Conservation (phyloP, 2,113 vertebrate genomes). For the Toxostoma redivivum region DNA sequence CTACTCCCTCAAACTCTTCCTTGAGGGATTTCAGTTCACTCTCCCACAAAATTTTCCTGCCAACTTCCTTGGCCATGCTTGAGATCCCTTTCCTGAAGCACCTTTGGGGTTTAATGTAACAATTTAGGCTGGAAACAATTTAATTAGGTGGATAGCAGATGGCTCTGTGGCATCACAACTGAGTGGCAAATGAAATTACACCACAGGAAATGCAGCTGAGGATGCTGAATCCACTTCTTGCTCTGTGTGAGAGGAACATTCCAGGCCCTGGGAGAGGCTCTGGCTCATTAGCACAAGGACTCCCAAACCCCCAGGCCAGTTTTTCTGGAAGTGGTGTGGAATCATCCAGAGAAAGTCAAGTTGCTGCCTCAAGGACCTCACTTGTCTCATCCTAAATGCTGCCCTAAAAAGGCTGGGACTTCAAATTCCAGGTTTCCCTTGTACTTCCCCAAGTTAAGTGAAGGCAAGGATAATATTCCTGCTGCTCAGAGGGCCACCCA, state of each 20-base stretch:
- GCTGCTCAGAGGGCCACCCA: background rate
- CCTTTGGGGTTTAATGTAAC: background rate
- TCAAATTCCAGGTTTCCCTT: background rate
- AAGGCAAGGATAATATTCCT: background rate
- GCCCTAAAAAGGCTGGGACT: background rate
- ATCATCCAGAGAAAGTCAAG: background rate
- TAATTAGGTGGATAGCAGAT: conserved; percentile 25
- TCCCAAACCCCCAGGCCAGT: conserved; percentile 12
- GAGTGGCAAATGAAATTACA: conserved; percentile 14
- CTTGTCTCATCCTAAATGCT: background rate
- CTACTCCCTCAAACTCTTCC: background rate
- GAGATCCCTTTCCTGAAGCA: background rate
- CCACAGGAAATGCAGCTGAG: background rate
- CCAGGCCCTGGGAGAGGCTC: background rate
- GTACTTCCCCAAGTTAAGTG: background rate
- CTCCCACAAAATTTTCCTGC: background rate
- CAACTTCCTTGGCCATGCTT: background rate
- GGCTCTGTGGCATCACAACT: background rate
- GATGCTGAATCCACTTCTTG: background rate
- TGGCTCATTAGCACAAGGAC: conserved; percentile 1
- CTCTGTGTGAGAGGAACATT: background rate
- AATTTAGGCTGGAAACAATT: background rate
- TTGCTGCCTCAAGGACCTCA: background rate
- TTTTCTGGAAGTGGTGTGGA: background rate
- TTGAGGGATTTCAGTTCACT: background rate